A percentile compares a stretch with the other conserved stretches of the same genome.
phyloP scores from a whole-genome alignment of 2,113 vertebrate genomes.

The Sander lucioperca region DNA sequence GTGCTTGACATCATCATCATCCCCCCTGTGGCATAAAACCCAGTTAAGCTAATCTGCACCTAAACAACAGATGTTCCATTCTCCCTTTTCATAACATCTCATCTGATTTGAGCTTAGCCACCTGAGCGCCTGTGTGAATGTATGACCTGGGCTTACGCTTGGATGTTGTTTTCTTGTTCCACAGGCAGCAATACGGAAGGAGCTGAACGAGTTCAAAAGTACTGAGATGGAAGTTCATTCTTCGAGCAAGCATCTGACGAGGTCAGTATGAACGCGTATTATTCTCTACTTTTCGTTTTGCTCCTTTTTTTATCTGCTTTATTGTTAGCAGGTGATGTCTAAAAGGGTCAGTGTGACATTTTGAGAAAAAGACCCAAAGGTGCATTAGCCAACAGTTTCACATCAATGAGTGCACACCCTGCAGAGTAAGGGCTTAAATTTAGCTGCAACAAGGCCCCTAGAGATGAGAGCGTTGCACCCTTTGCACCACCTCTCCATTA shows the following conservation, averaged over 20 bases:
- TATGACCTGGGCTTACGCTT: constrained; percentile 26
- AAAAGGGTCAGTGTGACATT: constrained; percentile 38
- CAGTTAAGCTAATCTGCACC: constrained; percentile 3
- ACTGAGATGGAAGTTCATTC: constrained; percentile 99
- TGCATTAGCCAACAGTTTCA: constrained; percentile 18
- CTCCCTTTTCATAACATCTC: not conserved
- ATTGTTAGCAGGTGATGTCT: not conserved
- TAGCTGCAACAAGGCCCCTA: constrained; percentile 49
- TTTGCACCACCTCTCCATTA: constrained; percentile 44
- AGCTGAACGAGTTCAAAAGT: constrained; percentile 98
- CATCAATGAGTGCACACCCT: constrained; percentile 29
- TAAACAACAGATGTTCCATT: constrained; percentile 27
- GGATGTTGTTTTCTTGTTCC: not conserved
- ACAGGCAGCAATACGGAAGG: constrained; percentile 97
- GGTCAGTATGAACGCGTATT: constrained; percentile 81
- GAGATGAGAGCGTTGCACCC: constrained; percentile 61
- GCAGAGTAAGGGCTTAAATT: constrained; percentile 62
- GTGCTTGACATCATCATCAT: too few relatives aligned
- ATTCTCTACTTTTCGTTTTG: not conserved
- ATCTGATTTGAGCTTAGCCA: constrained; percentile 7
- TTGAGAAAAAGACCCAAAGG: constrained; percentile 17
- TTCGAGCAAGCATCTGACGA: constrained; percentile 98
- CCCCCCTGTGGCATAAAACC: too few relatives aligned
- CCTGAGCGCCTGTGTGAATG: not conserved
- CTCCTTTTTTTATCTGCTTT: not conserved